Base-by-base conservation (phyloP, 2,888 invertebrate genomes). In the Napeogenes sylphis region DNA sequence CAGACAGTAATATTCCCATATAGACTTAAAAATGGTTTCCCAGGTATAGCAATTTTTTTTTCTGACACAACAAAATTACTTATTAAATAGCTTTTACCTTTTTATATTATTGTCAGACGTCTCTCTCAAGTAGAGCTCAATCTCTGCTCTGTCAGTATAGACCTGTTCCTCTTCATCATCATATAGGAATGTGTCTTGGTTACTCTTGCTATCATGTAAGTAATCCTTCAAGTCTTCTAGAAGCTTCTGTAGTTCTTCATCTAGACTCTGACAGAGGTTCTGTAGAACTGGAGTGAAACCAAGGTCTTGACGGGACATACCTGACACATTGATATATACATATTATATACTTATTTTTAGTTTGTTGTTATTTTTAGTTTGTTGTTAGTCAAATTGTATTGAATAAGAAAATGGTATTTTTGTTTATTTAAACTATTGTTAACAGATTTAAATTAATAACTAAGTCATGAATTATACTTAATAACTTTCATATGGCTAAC, bases 261-360 rank as follows among this genome's bases (percentile, higher is more conserved):
- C 95, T 45, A 96, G 85, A 69, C 87, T 87, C 56, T 91, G 84
- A 71, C 95, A 95, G 0, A 96, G 90, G 75, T 92, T 92, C 55
- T 96, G 94, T 51, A 97, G 87, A 32, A 93, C 93, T 0, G 92
- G 92, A 0, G 95, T 95, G 81, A 93, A 96, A 0, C 97, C 97
- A 71, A 93, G 93, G 4, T 95, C 94, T 87, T 97, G 97, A 91
- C 95, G 94, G 0, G 94, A 87, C 81, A 96, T 91, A 2, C 88
- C 91, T 91, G 55, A 0, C 69, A 73, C 54, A 32, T 55, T 45
- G 60, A 42, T 30, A 55, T 45, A 1, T 21, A 21, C 21, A 21
- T 21, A 21, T 21, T 21, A 21, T 21, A 21, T 21, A 21, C 21
- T 21, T 21, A 21, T 21, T 1, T 21, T 21, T 21, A 21, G 0